A percentile compares a stretch with the other conserved stretches of the same genome.
Evolutionary conservation across 2,113 vertebrate genomes (phyloP).

Genomic region (Myotis brandtii): DNA sequence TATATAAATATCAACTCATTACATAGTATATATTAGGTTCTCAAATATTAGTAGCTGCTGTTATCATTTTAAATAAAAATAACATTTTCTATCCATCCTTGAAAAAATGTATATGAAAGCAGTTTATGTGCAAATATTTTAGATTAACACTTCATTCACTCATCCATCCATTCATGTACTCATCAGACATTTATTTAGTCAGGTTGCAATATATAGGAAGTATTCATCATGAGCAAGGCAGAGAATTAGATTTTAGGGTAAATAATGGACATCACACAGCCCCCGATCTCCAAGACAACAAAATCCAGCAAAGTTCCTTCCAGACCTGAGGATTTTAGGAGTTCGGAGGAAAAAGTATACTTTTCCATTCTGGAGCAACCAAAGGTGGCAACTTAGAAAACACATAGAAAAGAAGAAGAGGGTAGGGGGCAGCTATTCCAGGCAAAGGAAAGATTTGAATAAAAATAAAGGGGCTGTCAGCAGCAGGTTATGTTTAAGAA

Average conservation of each 20-base stretch:
- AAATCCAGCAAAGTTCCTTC: background rate
- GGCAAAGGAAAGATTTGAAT: background rate
- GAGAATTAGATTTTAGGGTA: background rate
- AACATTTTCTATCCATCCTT: background rate
- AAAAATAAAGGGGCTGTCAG: background rate
- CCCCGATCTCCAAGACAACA: background rate
- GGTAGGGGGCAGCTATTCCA: background rate
- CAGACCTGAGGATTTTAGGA: background rate
- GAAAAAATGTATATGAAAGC: background rate
- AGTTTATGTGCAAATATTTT: background rate
- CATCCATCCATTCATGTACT: background rate
- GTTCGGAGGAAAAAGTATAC: background rate
- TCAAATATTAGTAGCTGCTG: background rate
- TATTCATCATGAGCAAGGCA: background rate
- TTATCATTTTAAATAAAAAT: conserved; percentile 10
- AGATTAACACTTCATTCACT: background rate
- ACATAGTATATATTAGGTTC: background rate
- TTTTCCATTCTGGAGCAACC: background rate
- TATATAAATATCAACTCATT: background rate
- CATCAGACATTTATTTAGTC: background rate
- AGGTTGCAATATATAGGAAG: background rate
- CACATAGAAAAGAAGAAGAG: background rate
- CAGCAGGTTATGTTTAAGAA: background rate
- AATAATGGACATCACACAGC: background rate
- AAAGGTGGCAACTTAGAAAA: background rate